Conservation (phyloP, 2,888 invertebrate genomes). For the Melinopterus prodromus region DNA sequence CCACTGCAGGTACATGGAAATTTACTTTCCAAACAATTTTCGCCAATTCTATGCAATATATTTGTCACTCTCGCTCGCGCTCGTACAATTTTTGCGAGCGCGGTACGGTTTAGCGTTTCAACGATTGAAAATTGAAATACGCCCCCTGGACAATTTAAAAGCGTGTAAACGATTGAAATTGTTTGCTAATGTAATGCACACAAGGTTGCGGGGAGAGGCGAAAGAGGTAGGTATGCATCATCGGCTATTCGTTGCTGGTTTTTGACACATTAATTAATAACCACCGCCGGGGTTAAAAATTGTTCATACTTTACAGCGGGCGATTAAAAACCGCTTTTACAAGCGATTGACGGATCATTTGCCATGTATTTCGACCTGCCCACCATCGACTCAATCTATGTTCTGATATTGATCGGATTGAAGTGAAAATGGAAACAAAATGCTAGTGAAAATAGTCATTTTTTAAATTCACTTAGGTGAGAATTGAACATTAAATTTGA, state of each 20-base stretch:
- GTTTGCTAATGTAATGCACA: not conserved
- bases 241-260: not conserved
- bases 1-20: not conserved
- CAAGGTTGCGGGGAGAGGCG: not conserved
- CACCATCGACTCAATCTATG: too few species aligned
- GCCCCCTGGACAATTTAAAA: not conserved
- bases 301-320: too few species aligned
- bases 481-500: too few species aligned
- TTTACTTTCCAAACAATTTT: not conserved
- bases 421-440: too few species aligned
- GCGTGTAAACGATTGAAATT: not conserved
- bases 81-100: not conserved
- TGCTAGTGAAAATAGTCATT: too few species aligned
- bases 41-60: not conserved
- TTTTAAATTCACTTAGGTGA: too few species aligned
- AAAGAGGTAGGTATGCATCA: not conserved
- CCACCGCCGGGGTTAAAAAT: not conserved
- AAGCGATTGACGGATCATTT: not conserved
- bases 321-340: not conserved
- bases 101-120: not conserved
- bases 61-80: not conserved
- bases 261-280: slow-evolving; percentile 4
- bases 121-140: not conserved
- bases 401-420: too few species aligned
- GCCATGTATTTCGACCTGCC: too few species aligned